phyloP scores from a whole-genome alignment of 2,797 vertebrate genomes.

The Simalia tracyae region DNA sequence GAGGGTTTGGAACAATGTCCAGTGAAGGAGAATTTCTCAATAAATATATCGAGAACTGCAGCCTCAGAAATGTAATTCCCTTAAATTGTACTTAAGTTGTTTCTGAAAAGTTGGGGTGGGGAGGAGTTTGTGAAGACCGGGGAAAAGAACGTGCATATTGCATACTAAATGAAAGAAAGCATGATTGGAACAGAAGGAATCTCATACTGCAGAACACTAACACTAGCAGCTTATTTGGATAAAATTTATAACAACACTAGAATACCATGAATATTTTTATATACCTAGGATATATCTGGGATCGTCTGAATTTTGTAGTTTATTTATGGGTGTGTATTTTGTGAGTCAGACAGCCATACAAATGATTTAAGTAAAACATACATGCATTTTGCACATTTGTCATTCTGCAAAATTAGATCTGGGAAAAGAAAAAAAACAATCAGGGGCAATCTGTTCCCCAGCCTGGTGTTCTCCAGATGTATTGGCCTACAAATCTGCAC shows the following conservation, averaged over 20 bases:
- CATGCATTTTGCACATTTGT: not conserved
- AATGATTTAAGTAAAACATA: not conserved
- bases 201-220: not conserved
- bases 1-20: not conserved
- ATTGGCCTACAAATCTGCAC: not conserved
- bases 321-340: not conserved
- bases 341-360: not conserved
- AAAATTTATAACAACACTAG: not conserved
- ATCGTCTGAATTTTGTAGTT: not conserved
- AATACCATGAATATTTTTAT: not conserved
- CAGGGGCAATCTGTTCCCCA: not conserved
- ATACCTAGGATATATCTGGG: not conserved
- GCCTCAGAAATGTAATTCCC: not conserved
- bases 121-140: not conserved
- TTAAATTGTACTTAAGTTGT: not conserved
- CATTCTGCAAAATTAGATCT: not conserved
- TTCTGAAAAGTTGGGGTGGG: not conserved
- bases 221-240: not conserved
- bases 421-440: not conserved
- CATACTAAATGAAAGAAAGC: not conserved
- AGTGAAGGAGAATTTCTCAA: not conserved
- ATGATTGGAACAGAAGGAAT: not conserved
- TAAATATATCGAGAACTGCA: not conserved
- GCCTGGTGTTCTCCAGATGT: not conserved
- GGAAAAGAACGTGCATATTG: not conserved